Evolutionary conservation across 1,140 invertebrate species (phyloP).

Genomic region (Caenorhabditis latens): DNA sequence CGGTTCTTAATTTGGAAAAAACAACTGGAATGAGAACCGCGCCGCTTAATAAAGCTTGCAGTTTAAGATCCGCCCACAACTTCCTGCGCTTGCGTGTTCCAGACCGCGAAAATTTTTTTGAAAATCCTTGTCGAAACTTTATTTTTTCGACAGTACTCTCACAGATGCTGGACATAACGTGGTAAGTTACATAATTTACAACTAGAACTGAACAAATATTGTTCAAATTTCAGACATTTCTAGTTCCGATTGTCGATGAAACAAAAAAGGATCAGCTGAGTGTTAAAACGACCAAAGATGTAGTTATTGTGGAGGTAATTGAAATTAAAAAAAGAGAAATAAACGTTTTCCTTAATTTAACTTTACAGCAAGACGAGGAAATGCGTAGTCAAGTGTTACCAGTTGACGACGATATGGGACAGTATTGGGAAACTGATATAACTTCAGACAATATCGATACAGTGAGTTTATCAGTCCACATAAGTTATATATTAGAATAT

Average conservation of each 20-base stretch:
- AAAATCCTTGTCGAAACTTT: too few relatives aligned
- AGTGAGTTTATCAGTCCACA: not conserved
- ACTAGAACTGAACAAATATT: too few relatives aligned
- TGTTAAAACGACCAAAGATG: not conserved
- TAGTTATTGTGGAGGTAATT: not conserved
- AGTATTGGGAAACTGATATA: not conserved
- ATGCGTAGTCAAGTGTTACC: not conserved
- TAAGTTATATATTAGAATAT: not conserved
- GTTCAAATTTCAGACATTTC: not conserved
- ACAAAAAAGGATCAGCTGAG: not conserved
- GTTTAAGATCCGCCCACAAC: too few relatives aligned
- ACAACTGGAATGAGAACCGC: too few relatives aligned
- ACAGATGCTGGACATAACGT: conserved; percentile 9
- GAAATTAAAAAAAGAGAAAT: not conserved
- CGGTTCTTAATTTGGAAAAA: too few relatives aligned
- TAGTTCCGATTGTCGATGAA: not conserved
- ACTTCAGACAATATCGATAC: not conserved
- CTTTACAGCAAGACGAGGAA: conserved; percentile 8
- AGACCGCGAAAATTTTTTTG: too few relatives aligned
- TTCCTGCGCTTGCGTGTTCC: too few relatives aligned
- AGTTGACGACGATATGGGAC: not conserved
- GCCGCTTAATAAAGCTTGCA: too few relatives aligned
- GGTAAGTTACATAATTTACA: not conserved
- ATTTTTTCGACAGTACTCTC: too few relatives aligned
- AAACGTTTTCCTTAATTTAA: not conserved